Base-by-base conservation (phyloP, 2,888 invertebrate species). In the Mythimna albipuncta region DNA sequence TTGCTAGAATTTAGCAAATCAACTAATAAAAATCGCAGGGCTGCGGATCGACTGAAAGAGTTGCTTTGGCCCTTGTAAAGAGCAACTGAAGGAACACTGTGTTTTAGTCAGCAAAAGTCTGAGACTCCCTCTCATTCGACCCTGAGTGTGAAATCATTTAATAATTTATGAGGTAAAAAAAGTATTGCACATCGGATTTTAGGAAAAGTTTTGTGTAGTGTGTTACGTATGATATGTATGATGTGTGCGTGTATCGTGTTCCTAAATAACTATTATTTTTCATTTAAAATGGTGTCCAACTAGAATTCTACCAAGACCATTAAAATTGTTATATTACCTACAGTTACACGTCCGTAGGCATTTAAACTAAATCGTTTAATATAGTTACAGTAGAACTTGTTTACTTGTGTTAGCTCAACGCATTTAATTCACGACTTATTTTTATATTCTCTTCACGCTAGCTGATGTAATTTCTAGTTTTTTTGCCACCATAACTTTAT, bases 371-470 rank as follows among this genome's bases (percentile, higher is more conserved):
- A n/a, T 13, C 1, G 26, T 35, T 35, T 41, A 47, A 47, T 47
- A 44, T 44, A 2, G 5, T 13, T 13, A n/a, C 3, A 52, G 21
- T 6, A 38, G 21, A 13, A 44, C 44, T 44, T 44, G 44, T 44
- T 44, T n/a, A 52, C 38, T 47, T n/a, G 19, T 61, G 21, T 19
- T 13, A 13, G 5, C 1, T 16, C 26, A 16, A 26, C 44, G 54
- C 32, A 38, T 54, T 64, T 38, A 16, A 44, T 57, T 54, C 32
- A 59, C 47, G 1, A 55, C 26, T 59, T 67, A n/a, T 62, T 80
- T 70, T 47, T 75, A 70, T 75, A 70, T 70, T 57, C 9, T 54
- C 44, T 52, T 50, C 50, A 64, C 66, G 64, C 63, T 62, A 3
- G 16, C 13, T 52, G 52, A 35, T 55, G 44, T 67, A 32, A 64